phyloP scores from a whole-genome alignment of 2,113 vertebrate species.

The Chloebia gouldiae region DNA sequence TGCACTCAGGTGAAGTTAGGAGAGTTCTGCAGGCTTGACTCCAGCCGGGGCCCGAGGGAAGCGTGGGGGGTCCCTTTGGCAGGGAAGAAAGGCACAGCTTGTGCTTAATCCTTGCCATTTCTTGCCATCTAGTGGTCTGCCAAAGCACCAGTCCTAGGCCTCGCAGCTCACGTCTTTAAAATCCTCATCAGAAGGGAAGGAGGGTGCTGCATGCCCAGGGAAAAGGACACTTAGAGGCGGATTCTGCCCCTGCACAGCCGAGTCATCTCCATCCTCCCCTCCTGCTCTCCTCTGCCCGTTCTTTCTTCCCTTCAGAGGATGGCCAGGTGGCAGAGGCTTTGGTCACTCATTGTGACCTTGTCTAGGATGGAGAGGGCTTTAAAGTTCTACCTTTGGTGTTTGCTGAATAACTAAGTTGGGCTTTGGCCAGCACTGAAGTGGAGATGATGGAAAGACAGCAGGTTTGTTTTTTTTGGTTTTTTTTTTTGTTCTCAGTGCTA shows the following conservation, averaged over 20 bases:
- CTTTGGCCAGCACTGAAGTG: not conserved
- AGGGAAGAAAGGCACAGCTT: no score
- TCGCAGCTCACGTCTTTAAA: accelerated
- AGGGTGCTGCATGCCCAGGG: accelerated
- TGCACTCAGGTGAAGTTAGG: not conserved
- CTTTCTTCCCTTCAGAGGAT: not conserved
- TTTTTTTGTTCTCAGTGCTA: not conserved
- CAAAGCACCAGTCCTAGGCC: not conserved
- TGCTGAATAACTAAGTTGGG: not conserved
- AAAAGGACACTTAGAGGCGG: accelerated
- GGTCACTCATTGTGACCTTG: not conserved
- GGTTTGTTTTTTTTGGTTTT: no score
- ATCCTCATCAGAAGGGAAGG: accelerated
- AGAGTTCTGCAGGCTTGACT: not conserved
- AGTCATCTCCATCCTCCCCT: accelerated
- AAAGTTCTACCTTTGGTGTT: not conserved
- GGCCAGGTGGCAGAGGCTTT: not conserved
- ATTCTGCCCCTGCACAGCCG: not conserved
- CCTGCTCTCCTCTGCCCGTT: accelerated
- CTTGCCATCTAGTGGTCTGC: constrained; percentile 2
- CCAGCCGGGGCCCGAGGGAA: accelerated
- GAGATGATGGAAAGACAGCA: not conserved
- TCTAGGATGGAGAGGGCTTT: not conserved
- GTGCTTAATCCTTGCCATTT: not conserved
- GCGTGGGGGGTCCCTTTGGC: accelerated